phyloP scores from a whole-genome alignment of 2,113 vertebrate species.

The Osmerus eperlanus region DNA sequence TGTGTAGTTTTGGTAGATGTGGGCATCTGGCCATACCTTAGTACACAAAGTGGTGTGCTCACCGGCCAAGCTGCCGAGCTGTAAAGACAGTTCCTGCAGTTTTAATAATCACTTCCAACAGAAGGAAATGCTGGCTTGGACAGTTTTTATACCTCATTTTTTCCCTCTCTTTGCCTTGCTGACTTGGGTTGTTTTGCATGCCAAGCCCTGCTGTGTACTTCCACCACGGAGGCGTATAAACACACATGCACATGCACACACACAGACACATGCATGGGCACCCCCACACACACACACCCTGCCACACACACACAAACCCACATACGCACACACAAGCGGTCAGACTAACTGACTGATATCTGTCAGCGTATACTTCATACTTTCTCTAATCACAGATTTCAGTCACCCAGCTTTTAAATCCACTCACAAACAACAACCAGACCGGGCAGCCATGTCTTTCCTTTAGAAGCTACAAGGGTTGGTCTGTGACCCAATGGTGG shows the following conservation, averaged over 20 bases:
- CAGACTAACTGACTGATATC: not conserved
- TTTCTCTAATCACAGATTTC: not conserved
- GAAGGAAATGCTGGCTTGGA: constrained; percentile 41
- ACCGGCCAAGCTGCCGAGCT: constrained; percentile 29
- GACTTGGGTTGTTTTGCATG: constrained; percentile 4
- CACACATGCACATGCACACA: constrained; percentile 3
- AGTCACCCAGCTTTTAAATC: not conserved
- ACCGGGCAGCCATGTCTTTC: no score
- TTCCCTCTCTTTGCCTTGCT: constrained; percentile 7
- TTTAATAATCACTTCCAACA: constrained; percentile 53
- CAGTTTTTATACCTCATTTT: constrained; percentile 1
- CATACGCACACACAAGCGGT: not conserved
- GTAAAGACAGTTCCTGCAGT: constrained; percentile 36
- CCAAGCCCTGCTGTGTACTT: not conserved
- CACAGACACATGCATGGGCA: not conserved
- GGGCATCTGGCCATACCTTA: constrained; percentile 18
- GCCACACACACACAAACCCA: not conserved
- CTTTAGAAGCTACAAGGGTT: not conserved
- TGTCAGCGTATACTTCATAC: constrained; percentile 7
- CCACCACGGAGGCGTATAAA: not conserved
- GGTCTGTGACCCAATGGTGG: not conserved
- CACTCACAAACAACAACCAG: no score
- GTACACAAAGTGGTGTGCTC: not conserved
- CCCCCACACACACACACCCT: not conserved
- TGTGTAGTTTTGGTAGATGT: constrained; percentile 19